Conservation (phyloP, 2,797 vertebrate genomes). For the Centroberyx gerrardi region DNA sequence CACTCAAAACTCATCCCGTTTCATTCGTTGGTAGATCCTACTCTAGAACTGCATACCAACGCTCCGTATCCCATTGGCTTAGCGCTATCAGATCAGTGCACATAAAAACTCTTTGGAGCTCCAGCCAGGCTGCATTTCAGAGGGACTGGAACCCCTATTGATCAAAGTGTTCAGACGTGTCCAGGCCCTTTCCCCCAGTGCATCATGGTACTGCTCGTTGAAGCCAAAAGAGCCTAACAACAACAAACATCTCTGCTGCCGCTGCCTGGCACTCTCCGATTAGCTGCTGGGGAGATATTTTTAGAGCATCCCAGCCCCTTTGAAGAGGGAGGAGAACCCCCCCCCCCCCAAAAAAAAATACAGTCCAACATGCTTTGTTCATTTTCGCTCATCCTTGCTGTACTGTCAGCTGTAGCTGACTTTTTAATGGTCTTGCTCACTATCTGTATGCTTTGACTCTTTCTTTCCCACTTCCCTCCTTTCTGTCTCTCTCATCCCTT, state of each 20-base stretch:
- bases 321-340: conserved; percentile 74
- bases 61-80: conserved; percentile 46
- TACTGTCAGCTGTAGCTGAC: conserved; percentile 46
- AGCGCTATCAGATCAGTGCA: conserved; percentile 68
- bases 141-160: conserved; percentile 73
- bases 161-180: conserved; percentile 79
- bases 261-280: conserved; percentile 73
- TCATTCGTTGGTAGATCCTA: conserved; percentile 52
- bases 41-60: conserved; percentile 45
- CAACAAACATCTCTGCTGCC: conserved; percentile 79
- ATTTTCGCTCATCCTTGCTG: conserved; percentile 57
- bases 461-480: background rate
- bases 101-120: conserved; percentile 67
- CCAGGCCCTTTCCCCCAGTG: conserved; percentile 73
- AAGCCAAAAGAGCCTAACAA: conserved; percentile 79
- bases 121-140: conserved; percentile 74
- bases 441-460: conserved; percentile 25
- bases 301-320: conserved; percentile 78
- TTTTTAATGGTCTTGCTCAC: conserved; percentile 52
- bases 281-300: conserved; percentile 81
- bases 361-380: conserved; percentile 68
- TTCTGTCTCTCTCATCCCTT: background rate
- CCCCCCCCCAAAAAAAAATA: conserved; percentile 46
- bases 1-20: conserved; percentile 64
- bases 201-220: conserved; percentile 71